phyloP scores from a whole-genome alignment of 2,888 invertebrate species.

The Anagyrus pseudococci region DNA sequence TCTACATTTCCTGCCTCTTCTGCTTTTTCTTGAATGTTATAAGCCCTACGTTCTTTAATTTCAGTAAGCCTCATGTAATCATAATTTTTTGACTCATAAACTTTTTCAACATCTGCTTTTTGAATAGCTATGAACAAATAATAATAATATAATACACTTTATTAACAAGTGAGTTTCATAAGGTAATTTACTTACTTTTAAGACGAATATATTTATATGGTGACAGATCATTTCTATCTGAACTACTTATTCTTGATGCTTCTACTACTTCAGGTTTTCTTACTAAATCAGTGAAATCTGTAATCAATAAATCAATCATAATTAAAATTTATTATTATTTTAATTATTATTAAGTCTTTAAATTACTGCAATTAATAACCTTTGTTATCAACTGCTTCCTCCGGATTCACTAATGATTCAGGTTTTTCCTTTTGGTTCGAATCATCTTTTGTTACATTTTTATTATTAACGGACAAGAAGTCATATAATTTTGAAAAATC shows the following conservation, averaged over 20 bases:
- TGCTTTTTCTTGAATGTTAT: no score
- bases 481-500: constrained; percentile 1
- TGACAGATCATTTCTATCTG: neutral
- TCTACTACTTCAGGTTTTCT: constrained; percentile 12
- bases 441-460: no score
- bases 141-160: no score
- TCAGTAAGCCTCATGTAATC: constrained; percentile 42
- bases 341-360: no score
- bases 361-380: no score
- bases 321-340: no score
- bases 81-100: constrained; percentile 54
- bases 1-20: no score
- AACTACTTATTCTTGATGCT: neutral
- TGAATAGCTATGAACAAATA: constrained; percentile 33
- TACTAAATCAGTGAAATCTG: neutral
- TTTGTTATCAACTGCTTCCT: no score
- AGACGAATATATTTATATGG: constrained; percentile 13
- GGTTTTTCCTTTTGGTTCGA: no score
- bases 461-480: no score
- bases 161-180: neutral
- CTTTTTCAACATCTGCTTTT: constrained; percentile 38
- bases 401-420: no score
- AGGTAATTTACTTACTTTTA: constrained; percentile 9
- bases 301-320: no score
- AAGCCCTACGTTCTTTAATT: constrained; percentile 27